These are phyloP conservation scores for Sciurus carolinensis DNA, from an alignment of 2,797 vertebrate species.

Conservation along the genomic window DNA sequence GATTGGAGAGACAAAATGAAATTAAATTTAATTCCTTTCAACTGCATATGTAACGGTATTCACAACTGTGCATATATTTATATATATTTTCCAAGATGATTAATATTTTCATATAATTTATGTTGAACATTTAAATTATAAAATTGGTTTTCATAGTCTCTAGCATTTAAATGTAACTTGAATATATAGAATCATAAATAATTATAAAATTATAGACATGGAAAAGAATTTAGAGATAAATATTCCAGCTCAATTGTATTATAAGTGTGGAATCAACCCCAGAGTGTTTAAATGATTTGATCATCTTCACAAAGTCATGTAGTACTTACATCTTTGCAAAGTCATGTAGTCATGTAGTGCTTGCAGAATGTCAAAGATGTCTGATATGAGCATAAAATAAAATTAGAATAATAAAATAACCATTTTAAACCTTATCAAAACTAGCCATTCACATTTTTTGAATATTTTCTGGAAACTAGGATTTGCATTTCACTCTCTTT, in stretches of 20 bases:
- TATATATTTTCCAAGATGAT: neutral
- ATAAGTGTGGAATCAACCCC: neutral
- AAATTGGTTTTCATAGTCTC: slow-evolving; percentile 37
- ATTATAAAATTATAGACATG: slow-evolving; percentile 8
- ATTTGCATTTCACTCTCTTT: neutral
- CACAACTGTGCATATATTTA: neutral
- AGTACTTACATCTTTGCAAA: neutral
- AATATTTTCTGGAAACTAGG: neutral
- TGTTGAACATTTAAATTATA: neutral
- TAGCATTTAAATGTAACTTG: neutral
- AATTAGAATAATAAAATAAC: neutral
- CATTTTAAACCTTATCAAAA: neutral
- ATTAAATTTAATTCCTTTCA: slow-evolving; percentile 36
- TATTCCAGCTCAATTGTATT: neutral
- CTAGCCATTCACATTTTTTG: neutral
- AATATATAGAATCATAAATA: neutral
- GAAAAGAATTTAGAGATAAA: slow-evolving; percentile 46
- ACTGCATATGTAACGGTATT: neutral
- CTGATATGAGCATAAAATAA: neutral
- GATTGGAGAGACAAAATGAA: slow-evolving; percentile 24
- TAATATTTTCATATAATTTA: slow-evolving; percentile 41
- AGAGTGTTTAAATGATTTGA: neutral
- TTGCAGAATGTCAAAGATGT: neutral
- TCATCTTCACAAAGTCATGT: neutral
- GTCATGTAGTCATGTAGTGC: neutral